A percentile compares a stretch with the other conserved stretches of the same genome.
Evolutionary conservation across 1,140 invertebrate species (phyloP).

Genomic region (Drosophila leontia): DNA sequence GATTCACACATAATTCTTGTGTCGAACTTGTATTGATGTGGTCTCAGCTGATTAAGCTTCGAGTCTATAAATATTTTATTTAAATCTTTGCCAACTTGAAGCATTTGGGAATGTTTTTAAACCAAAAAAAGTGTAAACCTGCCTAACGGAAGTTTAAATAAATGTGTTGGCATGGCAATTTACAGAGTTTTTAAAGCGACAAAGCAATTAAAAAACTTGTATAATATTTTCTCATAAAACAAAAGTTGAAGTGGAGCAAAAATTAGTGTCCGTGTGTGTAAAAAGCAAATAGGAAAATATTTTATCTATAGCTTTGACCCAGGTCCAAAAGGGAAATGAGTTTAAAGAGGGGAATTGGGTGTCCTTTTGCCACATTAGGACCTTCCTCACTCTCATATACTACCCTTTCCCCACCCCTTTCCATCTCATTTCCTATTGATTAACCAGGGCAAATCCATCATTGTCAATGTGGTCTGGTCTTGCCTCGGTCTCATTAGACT

Average conservation of each 20-base stretch:
- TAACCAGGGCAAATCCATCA: slow-evolving; percentile 76
- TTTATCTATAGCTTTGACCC: background rate
- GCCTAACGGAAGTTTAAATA: slow-evolving; percentile 34
- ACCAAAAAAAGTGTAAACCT: background rate
- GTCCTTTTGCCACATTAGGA: slow-evolving; percentile 25
- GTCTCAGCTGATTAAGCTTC: slow-evolving; percentile 29
- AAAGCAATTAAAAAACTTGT: slow-evolving; percentile 68
- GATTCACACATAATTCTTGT: slow-evolving; percentile 76
- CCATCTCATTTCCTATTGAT: slow-evolving; percentile 76
- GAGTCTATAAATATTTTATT: slow-evolving; percentile 48
- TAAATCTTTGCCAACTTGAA: slow-evolving; percentile 15
- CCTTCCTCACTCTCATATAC: background rate
- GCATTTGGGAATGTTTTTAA: background rate
- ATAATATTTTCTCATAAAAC: slow-evolving; percentile 73
- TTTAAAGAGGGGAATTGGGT: background rate
- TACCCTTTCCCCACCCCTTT: background rate
- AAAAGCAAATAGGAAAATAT: slow-evolving; percentile 2
- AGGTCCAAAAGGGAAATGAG: background rate
- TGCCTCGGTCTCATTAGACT: slow-evolving; percentile 32
- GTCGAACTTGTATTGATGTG: slow-evolving; percentile 51
- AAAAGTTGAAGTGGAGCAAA: slow-evolving; percentile 42
- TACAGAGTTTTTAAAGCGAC: slow-evolving; percentile 37
- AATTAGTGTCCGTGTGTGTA: slow-evolving; percentile 1
- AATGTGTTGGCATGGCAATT: slow-evolving; percentile 12
- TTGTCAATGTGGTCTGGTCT: slow-evolving; percentile 64